Conservation (phyloP, 53 echinoderm and acorn worm species). For the Echinometra lucunter region DNA sequence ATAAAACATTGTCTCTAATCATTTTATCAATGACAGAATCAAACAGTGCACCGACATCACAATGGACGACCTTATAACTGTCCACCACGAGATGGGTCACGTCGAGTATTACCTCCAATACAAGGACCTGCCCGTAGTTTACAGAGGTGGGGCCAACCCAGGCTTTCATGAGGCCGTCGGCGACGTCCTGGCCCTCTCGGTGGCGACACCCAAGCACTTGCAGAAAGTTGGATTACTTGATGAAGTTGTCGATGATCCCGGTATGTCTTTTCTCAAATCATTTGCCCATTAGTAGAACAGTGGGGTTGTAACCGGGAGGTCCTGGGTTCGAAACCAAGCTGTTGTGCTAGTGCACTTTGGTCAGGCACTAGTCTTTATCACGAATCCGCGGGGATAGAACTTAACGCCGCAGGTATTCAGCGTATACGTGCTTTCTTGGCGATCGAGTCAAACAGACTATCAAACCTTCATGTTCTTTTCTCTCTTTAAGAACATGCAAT, state of each 20-base stretch:
- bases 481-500: too few species aligned
- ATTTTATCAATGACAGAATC: slow-evolving; percentile 67
- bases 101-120: slow-evolving; percentile 92
- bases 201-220: slow-evolving; percentile 89
- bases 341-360: too few species aligned
- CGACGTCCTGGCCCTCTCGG: slow-evolving; percentile 90
- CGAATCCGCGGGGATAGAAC: too few species aligned
- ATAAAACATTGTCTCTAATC: background rate
- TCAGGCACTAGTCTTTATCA: too few species aligned
- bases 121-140: slow-evolving; percentile 85
- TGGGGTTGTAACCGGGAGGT: too few species aligned
- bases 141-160: slow-evolving; percentile 87
- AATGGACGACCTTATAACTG: slow-evolving; percentile 89
- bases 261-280: slow-evolving; percentile 39
- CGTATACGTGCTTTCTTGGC: too few species aligned
- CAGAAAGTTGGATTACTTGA: slow-evolving; percentile 79
- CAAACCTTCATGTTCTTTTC: too few species aligned
- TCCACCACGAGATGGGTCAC: slow-evolving; percentile 98
- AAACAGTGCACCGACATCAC: slow-evolving; percentile 95
- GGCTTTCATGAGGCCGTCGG: slow-evolving; percentile 97
- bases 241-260: slow-evolving; percentile 72
- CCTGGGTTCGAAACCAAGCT: too few species aligned
- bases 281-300: too few species aligned
- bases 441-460: too few species aligned
- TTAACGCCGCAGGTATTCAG: too few species aligned